Base-by-base conservation (phyloP, 2,888 invertebrate species). In the Pediacus dermestoides region DNA sequence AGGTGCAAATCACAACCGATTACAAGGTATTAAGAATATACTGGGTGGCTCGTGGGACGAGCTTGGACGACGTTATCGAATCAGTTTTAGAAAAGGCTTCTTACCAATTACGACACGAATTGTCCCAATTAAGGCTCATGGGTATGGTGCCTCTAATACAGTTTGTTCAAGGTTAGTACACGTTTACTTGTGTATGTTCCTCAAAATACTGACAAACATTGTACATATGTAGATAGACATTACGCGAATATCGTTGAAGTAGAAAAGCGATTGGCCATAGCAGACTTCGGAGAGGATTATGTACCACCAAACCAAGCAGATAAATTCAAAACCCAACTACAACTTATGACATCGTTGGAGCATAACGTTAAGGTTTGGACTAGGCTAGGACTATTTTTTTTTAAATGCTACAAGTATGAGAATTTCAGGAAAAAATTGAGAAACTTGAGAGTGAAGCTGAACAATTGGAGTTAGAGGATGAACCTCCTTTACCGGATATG, bases 131-230 rank as follows among this genome's bases (percentile, higher is more conserved):
- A 1, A 71, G 78, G 43, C 68, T 88, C 1, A 82, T 89, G 74
- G 88, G 89, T 6, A 73, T 78, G 46, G 80, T 89, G 21, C 89
- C 89, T 3, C 76, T 74, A 41, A 79, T 90, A 39, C 61, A 72
- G 22, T 90, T 90, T 73, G 75, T 86, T 1, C 81, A 80, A 74
- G 81, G 80, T 77, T 22, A 16, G n/a, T 18, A n/a, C 3, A 9
- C 21, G n/a, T 13, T 23, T 3, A 9, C 16, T 14, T 12, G 26
- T 22, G n/a, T 12, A n/a, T 34, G 11, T 27, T 14, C 8, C 23
- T 26, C 6, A 26, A 26, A 26, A n/a, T n/a, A n/a, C n/a, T n/a
- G n/a, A n/a, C n/a, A n/a, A n/a, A n/a, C n/a, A n/a, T n/a, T n/a
- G n/a, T n/a, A n/a, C n/a, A 12, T 33, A 58, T 57, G 23, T 55